Conservation (phyloP, 2,888 invertebrate species). For the Hirtodrosophila cameraria region DNA sequence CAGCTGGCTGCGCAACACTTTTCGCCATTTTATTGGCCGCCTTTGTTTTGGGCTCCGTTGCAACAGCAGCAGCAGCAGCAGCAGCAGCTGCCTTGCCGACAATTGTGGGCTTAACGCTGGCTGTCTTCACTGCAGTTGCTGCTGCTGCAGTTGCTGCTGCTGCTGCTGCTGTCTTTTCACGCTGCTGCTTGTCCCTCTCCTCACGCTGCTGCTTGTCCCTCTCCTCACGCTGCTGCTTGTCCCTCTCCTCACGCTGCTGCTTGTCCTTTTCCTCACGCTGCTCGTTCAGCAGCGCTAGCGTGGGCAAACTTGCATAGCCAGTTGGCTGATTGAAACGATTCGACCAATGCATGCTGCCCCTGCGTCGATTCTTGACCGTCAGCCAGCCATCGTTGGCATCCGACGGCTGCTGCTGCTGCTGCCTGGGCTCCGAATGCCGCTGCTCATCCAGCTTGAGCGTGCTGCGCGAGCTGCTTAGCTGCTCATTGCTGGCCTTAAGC, state of each 20-base stretch:
- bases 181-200: slow-evolving; percentile 75
- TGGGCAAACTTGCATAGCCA: slow-evolving; percentile 92
- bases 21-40: slow-evolving; percentile 31
- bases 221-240: slow-evolving; percentile 65
- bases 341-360: slow-evolving; percentile 89
- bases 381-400: slow-evolving; percentile 91
- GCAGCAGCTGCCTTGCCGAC: slow-evolving; percentile 1
- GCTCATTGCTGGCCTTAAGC: slow-evolving; percentile 83
- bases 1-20: slow-evolving; percentile 28
- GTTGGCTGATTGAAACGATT: slow-evolving; percentile 93
- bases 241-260: slow-evolving; percentile 34
- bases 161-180: slow-evolving; percentile 29
- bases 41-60: slow-evolving; percentile 26
- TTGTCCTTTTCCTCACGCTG: slow-evolving; percentile 81
- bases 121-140: slow-evolving; percentile 19
- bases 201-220: slow-evolving; percentile 81
- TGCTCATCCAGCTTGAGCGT: slow-evolving; percentile 66
- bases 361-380: slow-evolving; percentile 91
- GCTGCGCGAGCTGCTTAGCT: slow-evolving; percentile 79
- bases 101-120: neutral
- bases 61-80: neutral
- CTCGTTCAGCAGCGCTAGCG: slow-evolving; percentile 85
- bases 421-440: slow-evolving; percentile 81
- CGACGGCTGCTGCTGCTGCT: slow-evolving; percentile 72
- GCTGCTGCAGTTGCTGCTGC: slow-evolving; percentile 16